These are phyloP conservation scores for Drosophila meridionalis DNA, from an alignment of 2,888 invertebrate genomes.

Conservation along the genomic window DNA sequence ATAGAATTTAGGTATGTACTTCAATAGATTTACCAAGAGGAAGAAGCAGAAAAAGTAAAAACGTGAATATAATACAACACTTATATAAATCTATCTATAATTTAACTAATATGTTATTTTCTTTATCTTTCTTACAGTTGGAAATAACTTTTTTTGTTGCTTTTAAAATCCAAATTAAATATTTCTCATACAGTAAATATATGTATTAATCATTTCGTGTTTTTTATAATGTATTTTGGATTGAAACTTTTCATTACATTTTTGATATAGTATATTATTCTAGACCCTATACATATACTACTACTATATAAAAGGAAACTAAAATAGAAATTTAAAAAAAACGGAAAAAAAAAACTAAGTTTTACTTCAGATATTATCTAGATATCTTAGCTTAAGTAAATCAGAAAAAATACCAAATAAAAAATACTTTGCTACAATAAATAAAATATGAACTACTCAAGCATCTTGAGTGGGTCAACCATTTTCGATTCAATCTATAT, in stretches of 20 bases:
- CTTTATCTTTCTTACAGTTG: constrained; percentile 17
- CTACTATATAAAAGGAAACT: constrained; percentile 6
- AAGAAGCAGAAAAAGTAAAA: neutral
- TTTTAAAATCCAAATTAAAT: neutral
- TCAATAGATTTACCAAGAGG: constrained; percentile 45
- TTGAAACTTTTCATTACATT: constrained; percentile 68
- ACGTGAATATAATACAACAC: constrained; percentile 24
- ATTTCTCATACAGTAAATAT: constrained; percentile 32
- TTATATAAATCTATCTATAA: neutral
- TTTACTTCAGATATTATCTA: constrained; percentile 26
- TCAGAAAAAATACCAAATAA: constrained; percentile 18
- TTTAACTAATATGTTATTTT: neutral
- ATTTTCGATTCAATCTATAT: constrained; percentile 5
- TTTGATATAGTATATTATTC: constrained; percentile 61
- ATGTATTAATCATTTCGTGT: constrained; percentile 60
- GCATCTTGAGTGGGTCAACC: constrained; percentile 9
- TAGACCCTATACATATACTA: constrained; percentile 31
- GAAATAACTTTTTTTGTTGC: neutral
- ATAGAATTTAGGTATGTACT: constrained; percentile 67
- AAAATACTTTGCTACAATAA: constrained; percentile 31
- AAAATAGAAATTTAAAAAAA: constrained; percentile 13
- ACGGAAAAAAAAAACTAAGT: constrained; percentile 6
- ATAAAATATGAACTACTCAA: constrained; percentile 14
- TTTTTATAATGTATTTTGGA: constrained; percentile 78
- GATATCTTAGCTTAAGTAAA: constrained; percentile 28